These are phyloP conservation scores for Lanius ludovicianus DNA, from an alignment of 2,113 vertebrate genomes.

Conservation along the genomic window DNA sequence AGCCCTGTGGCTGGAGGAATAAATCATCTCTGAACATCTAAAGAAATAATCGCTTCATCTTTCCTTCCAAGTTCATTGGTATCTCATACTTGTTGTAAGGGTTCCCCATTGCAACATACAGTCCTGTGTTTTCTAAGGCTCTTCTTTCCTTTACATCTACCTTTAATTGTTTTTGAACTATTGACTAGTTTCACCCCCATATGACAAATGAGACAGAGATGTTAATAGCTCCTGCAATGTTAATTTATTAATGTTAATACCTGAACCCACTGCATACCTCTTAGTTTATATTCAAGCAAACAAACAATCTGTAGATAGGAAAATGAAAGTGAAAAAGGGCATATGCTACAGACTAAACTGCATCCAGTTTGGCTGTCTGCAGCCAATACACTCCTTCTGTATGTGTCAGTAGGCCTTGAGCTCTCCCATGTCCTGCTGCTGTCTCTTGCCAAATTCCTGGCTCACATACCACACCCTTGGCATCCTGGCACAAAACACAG, in stretches of 20 bases:
- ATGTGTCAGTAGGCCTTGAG: neutral
- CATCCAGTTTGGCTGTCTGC: neutral
- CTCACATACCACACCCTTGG: neutral
- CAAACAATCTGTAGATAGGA: neutral
- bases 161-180: neutral
- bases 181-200: neutral
- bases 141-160: neutral
- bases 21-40: too few relatives aligned
- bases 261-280: neutral
- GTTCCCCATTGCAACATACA: too few relatives aligned
- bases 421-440: neutral
- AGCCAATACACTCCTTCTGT: neutral
- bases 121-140: neutral
- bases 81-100: too few relatives aligned
- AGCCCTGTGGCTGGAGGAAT: too few relatives aligned
- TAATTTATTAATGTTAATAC: neutral
- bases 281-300: neutral
- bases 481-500: neutral
- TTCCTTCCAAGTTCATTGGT: too few relatives aligned
- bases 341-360: neutral
- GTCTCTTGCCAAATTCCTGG: neutral
- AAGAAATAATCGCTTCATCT: too few relatives aligned
- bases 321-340: neutral
- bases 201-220: neutral
- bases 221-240: neutral